Base-by-base conservation (phyloP, 30 jellyfish, hydroid and myxozoan species). In the Calvadosia cruxmelitensis region DNA sequence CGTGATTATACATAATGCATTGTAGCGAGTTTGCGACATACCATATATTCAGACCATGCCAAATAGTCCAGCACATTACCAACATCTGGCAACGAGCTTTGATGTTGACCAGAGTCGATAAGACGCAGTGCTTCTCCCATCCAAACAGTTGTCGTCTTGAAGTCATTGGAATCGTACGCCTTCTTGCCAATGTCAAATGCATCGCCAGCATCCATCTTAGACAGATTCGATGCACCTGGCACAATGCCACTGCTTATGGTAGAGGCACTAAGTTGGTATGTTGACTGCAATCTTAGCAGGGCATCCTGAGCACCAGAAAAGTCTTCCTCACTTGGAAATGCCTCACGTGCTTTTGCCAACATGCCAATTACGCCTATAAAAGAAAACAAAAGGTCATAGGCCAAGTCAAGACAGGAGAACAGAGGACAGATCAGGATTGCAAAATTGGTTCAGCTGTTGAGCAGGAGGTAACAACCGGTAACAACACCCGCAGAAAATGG, bases 251-350 rank as follows among this genome's bases (percentile, higher is more conserved):
- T 88, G 0, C 85, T 70, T 25, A 86, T 73, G 2, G 68, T 67
- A 34, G 87, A 70, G 15, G 96, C 88, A 15, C 91, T 70, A 31
- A 86, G 51, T 33, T 83, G 76, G 63, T 77, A 86, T 42, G 96
- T 86, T 78, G 78, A 76, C 53, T 86, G 96, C 42, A 86, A 79
- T 27, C 96, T 85, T 64, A 86, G 29, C 72, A 86, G 48, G n/a
- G 96, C 96, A 20, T 50, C 86, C 69, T 79, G 91, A 31, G 96
- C 96, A 61, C 96, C 96, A 49, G 63, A 69, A 70, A 86, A 50
- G 63, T 86, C 96, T 31, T 81, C 96, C 26, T 57, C 86, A 35
- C 63, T 66, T 26, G 96, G 96, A 42, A 86, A 78, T 1, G 73
- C 26, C 29, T 50, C 13, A 13, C 42, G 70, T 80, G 72, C 36